Evolutionary conservation across 2,113 vertebrate species (phyloP).

Genomic region (Felis catus): F.catus_Fca126_mat1.0 CM031419.1:90133501-90134000

Average conservation of each 20-base stretch:
- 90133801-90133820: neutral
- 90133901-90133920: neutral
- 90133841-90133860: neutral
- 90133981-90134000: neutral
- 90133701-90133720: neutral
- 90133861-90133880: neutral
- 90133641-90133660: neutral
- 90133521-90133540: neutral
- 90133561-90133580: neutral
- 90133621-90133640: neutral
- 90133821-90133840: neutral
- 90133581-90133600: neutral
- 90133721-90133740: neutral
- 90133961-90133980: neutral
- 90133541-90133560: neutral
- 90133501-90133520: neutral
- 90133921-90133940: neutral
- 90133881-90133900: neutral
- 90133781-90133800: neutral
- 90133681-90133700: neutral
- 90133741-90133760: neutral
- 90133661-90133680: neutral
- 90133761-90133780: neutral
- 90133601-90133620: neutral
- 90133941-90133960: neutral